Base-by-base conservation (phyloP, 1,140 invertebrate species). In the Microplitis demolitor region DNA sequence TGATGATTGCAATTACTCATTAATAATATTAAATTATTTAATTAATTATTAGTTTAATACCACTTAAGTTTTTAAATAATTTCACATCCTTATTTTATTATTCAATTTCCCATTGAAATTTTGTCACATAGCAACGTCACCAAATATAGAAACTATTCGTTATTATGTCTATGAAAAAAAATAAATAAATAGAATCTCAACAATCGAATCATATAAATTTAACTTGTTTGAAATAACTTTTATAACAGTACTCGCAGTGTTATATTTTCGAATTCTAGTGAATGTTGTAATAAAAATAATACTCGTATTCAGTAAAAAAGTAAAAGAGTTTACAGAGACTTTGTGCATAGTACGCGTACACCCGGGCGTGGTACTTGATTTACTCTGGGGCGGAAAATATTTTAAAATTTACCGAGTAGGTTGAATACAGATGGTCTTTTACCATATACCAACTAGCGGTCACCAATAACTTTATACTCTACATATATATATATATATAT, bases 341-440 rank as follows among this genome's bases (percentile, higher is more conserved):
- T 80, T 78, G 73, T 78, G 77, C 76, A 79, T 80, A 78, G 74
- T 45, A 8, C 73, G 66, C 74, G 76, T 74, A 67, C 63, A 53
- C 62, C 70, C 69, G 67, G 50, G 71, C 33, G 67, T 69, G 73
- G 58, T 64, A 51, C 69, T 76, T 75, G 75, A 80, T 79, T 83
- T 79, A 78, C 80, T 76, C 76, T 73, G 62, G 76, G 74, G 70
- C 71, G 79, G 78, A 79, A 82, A 79, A 83, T 84, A 84, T 84
- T 84, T 74, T 78, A 81, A 82, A 84, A 84, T 83, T 84, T 84
- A 82, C 79, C 78, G 77, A 67, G 70, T 78, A 64, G 67, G 66
- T 75, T 67, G 75, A 75, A 77, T 77, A 82, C 79, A 79, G 77
- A 78, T 78, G 6, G 6, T 45, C 39, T 45, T 45, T 45, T 24